Conservation (phyloP, 2,888 invertebrate species). For the Heteromyza rotundicornis region DNA sequence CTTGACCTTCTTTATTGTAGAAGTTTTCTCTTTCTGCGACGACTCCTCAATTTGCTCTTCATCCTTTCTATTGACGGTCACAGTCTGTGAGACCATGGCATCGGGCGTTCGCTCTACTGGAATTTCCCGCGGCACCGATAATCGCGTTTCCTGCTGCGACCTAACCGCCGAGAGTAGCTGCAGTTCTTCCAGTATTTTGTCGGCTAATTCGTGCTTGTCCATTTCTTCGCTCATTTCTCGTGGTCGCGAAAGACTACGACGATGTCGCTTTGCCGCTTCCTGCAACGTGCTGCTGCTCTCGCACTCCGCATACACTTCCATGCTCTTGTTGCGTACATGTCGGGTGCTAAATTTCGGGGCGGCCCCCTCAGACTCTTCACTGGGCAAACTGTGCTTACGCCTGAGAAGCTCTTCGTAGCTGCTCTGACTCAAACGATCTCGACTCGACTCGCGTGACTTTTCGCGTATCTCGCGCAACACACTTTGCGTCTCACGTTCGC, state of each 20-base stretch:
- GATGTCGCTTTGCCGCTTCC: conserved; percentile 31
- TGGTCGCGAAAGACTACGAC: conserved; percentile 47
- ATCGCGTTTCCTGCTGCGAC: conserved; percentile 40
- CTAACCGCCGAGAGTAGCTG: conserved; percentile 55
- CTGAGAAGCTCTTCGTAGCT: conserved; percentile 43
- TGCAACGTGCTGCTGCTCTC: background rate
- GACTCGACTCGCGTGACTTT: conserved; percentile 64
- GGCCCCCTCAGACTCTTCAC: conserved; percentile 29
- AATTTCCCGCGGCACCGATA: conserved; percentile 24
- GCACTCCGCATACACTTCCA: conserved; percentile 46
- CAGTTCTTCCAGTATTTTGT: conserved; percentile 58
- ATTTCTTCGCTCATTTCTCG: conserved; percentile 42
- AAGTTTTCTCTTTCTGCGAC: conserved; percentile 34
- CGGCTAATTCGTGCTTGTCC: conserved; percentile 54
- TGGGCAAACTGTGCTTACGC: conserved; percentile 43
- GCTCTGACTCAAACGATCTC: conserved; percentile 54
- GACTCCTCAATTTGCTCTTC: conserved; percentile 17
- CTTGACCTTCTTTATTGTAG: conserved; percentile 47
- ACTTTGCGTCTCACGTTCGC: conserved; percentile 74
- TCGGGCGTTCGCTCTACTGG: conserved; percentile 22
- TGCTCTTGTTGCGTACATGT: conserved; percentile 57
- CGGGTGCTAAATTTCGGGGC: conserved; percentile 28
- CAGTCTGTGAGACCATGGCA: background rate
- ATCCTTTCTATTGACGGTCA: background rate
- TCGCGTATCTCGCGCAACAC: conserved; percentile 73